phyloP scores from a whole-genome alignment of 2,888 invertebrate genomes.

The Idaea straminata region DNA sequence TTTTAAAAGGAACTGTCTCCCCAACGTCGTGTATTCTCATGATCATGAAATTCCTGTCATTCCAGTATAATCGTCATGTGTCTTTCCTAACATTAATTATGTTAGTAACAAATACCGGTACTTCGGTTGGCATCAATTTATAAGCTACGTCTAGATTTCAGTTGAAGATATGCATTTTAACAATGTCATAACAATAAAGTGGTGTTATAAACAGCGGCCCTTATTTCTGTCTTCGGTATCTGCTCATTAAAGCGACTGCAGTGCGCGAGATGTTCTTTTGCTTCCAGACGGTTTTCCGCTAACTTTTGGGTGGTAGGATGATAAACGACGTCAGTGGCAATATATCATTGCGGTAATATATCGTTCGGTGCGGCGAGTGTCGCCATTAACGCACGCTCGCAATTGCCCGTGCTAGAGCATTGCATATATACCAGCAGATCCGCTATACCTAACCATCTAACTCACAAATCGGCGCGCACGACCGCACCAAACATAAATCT shows the following conservation, averaged over 20 bases:
- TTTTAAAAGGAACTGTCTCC: background rate
- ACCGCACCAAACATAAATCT: constrained; percentile 74
- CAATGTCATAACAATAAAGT: constrained; percentile 75
- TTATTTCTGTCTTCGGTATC: constrained; percentile 78
- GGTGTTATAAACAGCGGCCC: constrained; percentile 64
- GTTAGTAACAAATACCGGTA: constrained; percentile 20
- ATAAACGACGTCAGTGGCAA: constrained; percentile 73
- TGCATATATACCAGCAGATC: constrained; percentile 39
- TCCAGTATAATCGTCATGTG: background rate
- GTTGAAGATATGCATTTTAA: constrained; percentile 60
- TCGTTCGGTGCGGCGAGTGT: constrained; percentile 73
- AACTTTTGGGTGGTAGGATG: constrained; percentile 80
- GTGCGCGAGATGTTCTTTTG: constrained; percentile 61
- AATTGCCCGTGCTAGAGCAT: constrained; percentile 58
- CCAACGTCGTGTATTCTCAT: background rate
- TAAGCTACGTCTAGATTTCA: constrained; percentile 48
- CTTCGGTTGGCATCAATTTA: constrained; percentile 41
- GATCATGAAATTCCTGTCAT: background rate
- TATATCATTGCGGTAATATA: constrained; percentile 79
- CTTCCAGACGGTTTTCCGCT: constrained; percentile 67
- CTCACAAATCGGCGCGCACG: constrained; percentile 74
- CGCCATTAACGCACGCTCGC: constrained; percentile 77
- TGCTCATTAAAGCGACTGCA: constrained; percentile 74
- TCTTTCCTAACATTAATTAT: constrained; percentile 21
- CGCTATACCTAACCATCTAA: constrained; percentile 57